Conservation (phyloP, 1,140 invertebrate species). For the Heliconius melpomene region DNA sequence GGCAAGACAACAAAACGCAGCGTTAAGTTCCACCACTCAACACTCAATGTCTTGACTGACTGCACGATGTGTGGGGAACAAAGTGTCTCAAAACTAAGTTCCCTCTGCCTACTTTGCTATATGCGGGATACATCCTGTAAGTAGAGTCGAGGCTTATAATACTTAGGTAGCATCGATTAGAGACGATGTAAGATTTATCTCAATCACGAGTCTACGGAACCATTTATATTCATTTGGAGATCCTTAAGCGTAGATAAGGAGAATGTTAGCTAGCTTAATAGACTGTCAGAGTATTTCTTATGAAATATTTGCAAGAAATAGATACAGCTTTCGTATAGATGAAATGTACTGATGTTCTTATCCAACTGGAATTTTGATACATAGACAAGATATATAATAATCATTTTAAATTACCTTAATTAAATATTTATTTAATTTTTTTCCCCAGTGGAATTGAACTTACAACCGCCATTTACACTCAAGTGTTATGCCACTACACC, state of each 20-base stretch:
- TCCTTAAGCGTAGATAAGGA: neutral
- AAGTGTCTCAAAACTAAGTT: too few species aligned
- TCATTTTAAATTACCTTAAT: too few species aligned
- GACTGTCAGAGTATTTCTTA: neutral
- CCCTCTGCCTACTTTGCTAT: too few species aligned
- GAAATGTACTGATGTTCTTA: too few species aligned
- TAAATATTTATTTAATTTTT: too few species aligned
- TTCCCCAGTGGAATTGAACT: neutral
- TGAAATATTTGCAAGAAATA: neutral
- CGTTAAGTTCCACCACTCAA: too few species aligned
- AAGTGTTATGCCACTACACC: neutral
- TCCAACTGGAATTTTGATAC: too few species aligned
- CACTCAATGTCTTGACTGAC: too few species aligned
- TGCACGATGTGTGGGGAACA: too few species aligned
- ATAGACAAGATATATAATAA: too few species aligned
- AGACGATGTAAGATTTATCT: slow-evolving; percentile 3
- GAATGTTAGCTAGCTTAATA: neutral
- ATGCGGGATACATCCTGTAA: neutral
- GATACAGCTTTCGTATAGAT: too few species aligned
- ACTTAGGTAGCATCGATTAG: neutral
- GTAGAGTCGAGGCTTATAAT: neutral
- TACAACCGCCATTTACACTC: neutral
- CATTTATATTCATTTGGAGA: slow-evolving; percentile 7
- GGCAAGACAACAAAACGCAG: too few species aligned
- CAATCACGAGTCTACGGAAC: neutral